Conservation (phyloP, 2,797 vertebrate genomes). For the Balearica regulorum region DNA sequence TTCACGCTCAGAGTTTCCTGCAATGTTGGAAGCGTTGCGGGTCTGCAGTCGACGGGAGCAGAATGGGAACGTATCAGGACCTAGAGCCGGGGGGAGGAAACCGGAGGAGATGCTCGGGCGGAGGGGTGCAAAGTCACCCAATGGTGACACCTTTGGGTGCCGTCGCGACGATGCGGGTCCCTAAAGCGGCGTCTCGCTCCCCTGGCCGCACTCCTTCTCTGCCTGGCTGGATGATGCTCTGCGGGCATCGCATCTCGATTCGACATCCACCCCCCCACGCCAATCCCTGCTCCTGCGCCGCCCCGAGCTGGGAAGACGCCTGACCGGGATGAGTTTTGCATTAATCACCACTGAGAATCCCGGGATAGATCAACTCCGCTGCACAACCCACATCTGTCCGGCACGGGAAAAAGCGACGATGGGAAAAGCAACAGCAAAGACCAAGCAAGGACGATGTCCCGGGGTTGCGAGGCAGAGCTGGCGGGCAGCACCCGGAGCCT, state of each 20-base stretch:
- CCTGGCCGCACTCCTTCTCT: rapidly evolving
- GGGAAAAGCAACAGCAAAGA: not conserved
- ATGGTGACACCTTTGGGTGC: not conserved
- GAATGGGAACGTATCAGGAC: not conserved
- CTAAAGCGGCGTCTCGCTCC: not conserved
- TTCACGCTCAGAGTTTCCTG: not conserved
- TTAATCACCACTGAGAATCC: not conserved
- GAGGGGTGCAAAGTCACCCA: not conserved
- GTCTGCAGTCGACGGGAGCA: not conserved
- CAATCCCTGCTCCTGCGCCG: rapidly evolving
- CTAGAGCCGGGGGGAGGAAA: not conserved
- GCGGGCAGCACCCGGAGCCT: not conserved
- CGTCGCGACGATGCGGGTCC: rapidly evolving
- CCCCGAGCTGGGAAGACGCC: not conserved
- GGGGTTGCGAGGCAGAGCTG: not conserved
- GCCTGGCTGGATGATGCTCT: not conserved
- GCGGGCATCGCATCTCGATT: not conserved
- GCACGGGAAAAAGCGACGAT: rapidly evolving
- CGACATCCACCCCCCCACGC: not conserved
- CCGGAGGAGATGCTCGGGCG: not conserved
- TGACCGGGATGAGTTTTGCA: not conserved
- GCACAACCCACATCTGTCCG: rapidly evolving
- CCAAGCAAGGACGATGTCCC: not conserved
- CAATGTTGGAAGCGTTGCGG: not conserved
- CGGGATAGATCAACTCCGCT: not conserved